A percentile compares a stretch with the other conserved stretches of the same genome.
phyloP scores from a whole-genome alignment of 2,113 vertebrate genomes.

The Phyllostomus discolor region DNA sequence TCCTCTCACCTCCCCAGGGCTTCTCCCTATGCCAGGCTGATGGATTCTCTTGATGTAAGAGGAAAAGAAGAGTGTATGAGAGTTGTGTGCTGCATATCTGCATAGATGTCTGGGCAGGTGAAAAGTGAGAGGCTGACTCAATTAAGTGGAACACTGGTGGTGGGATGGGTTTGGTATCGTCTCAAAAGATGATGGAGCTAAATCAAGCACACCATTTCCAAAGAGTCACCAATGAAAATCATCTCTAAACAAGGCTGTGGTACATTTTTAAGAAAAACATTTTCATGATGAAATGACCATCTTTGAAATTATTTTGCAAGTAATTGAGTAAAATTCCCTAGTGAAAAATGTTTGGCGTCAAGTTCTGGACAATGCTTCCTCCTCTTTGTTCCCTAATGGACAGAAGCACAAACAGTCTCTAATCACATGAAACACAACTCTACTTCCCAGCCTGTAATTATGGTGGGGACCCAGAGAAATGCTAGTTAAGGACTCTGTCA shows the following conservation, averaged over 20 bases:
- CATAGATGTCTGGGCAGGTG: neutral
- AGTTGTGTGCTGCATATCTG: neutral
- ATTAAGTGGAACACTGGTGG: neutral
- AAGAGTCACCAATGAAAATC: neutral
- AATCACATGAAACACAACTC: constrained; percentile 60
- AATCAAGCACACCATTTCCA: neutral
- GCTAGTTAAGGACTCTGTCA: constrained; percentile 59
- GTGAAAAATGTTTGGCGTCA: neutral
- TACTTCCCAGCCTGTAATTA: constrained; percentile 62
- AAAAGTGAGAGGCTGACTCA: constrained; percentile 38
- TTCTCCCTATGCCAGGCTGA: neutral
- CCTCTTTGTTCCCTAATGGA: constrained; percentile 51
- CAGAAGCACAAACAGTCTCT: constrained; percentile 58
- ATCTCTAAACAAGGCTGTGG: neutral
- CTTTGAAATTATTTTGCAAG: constrained; percentile 26
- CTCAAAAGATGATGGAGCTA: neutral
- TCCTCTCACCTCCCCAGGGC: neutral
- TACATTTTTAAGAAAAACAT: neutral
- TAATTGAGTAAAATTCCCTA: constrained; percentile 6
- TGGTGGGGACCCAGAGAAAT: neutral
- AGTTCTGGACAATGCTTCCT: constrained; percentile 35
- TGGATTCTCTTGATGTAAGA: constrained; percentile 21
- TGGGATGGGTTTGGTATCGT: neutral
- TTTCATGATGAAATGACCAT: constrained; percentile 5
- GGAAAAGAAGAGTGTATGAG: neutral